These are phyloP conservation scores for Eupeodes luniger DNA, from an alignment of 2,888 invertebrate genomes.

Conservation along the genomic window DNA sequence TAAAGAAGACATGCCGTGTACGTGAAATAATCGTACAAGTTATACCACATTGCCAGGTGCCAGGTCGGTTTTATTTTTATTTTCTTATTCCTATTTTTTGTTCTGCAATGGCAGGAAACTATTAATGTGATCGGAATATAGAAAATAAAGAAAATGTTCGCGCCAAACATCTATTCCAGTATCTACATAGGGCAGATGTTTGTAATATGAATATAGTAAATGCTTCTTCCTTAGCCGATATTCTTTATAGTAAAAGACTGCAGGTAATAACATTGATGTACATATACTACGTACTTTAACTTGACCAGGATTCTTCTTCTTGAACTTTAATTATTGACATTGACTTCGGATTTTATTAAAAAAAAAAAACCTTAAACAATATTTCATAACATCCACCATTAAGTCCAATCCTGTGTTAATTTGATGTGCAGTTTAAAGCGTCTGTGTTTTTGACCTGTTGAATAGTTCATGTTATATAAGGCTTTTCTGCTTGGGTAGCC, in stretches of 20 bases:
- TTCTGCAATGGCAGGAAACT: slow-evolving; percentile 48
- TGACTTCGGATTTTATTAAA: background rate
- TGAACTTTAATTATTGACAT: background rate
- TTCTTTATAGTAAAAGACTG: slow-evolving; percentile 31
- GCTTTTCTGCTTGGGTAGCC: too few species aligned
- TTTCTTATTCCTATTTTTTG: background rate
- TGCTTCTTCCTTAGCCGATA: slow-evolving; percentile 38
- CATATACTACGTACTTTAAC: background rate
- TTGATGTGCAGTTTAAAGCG: too few species aligned
- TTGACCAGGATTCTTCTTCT: slow-evolving; percentile 39
- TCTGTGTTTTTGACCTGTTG: too few species aligned
- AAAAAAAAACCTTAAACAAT: too few species aligned
- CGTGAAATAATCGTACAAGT: slow-evolving; percentile 63
- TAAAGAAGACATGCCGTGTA: slow-evolving; percentile 9
- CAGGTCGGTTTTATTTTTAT: slow-evolving; percentile 40
- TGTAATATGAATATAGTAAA: slow-evolving; percentile 38
- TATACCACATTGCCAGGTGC: slow-evolving; percentile 68
- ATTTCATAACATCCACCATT: too few species aligned
- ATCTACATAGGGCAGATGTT: slow-evolving; percentile 69
- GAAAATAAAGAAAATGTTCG: slow-evolving; percentile 52
- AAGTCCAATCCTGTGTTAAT: too few species aligned
- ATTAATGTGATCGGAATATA: slow-evolving; percentile 25
- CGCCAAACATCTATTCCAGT: slow-evolving; percentile 60
- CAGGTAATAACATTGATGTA: slow-evolving; percentile 39
- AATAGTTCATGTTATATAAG: too few species aligned